A percentile compares a stretch with the other conserved stretches of the same genome.
Conservation (phyloP, 2,797 vertebrate genomes). For the Sandelia bainsii region DNA sequence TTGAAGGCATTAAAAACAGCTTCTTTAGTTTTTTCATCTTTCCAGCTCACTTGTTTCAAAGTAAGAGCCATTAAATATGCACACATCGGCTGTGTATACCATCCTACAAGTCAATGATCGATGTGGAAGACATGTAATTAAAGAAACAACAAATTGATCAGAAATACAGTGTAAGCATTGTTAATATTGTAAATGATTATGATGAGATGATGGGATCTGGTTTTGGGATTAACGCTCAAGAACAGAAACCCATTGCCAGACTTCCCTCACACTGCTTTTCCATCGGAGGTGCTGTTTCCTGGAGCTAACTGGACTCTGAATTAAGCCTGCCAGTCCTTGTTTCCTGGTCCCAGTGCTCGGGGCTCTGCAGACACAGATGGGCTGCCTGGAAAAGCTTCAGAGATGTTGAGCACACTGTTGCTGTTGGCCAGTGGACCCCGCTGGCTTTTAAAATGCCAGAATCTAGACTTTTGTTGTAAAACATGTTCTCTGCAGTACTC, state of each 20-base stretch:
- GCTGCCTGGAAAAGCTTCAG: constrained; percentile 72
- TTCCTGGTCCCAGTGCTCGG: constrained; percentile 71
- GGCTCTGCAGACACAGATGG: constrained; percentile 68
- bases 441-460: constrained; percentile 58
- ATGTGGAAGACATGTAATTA: too few species aligned
- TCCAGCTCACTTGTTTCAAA: too few species aligned
- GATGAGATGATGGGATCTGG: too few species aligned
- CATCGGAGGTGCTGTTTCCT: constrained; percentile 65
- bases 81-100: too few species aligned
- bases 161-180: too few species aligned
- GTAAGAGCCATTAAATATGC: too few species aligned
- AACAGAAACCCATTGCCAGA: constrained; percentile 45
- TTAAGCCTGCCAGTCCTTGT: constrained; percentile 73
- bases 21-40: too few species aligned
- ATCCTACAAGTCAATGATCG: too few species aligned
- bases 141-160: too few species aligned
- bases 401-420: constrained; percentile 67
- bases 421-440: constrained; percentile 71
- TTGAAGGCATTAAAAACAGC: too few species aligned
- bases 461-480: constrained; percentile 74
- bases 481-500: constrained; percentile 55
- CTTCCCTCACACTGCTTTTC: constrained; percentile 51
- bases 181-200: too few species aligned
- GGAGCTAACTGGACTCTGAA: constrained; percentile 64
- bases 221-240: constrained; percentile 51